Evolutionary conservation across 2,113 vertebrate species (phyloP), one percentile per base, ranked within the genome.

Genomic region (Illadopsis cleaveri): DNA sequence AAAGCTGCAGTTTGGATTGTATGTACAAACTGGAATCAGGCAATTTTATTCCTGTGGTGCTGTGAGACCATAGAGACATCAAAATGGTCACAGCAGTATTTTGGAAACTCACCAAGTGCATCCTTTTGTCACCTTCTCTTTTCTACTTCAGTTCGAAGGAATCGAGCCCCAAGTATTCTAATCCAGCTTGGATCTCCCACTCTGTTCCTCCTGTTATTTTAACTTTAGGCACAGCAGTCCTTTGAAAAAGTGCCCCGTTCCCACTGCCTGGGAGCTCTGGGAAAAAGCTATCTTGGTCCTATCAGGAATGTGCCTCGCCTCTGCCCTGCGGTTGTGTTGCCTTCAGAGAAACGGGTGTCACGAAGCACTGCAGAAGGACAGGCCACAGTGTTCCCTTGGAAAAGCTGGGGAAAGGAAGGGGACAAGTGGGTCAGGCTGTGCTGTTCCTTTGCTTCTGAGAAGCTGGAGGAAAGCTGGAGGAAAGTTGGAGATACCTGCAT

Each of bases 201-300:
- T 94, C 84, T 25, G 23, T n/a, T 76, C 44, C 84, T 95, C 85
- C 78, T 93, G 96, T 94, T 96, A 90, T 96, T 97, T 97, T 97
- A 97, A 96, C 96, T 96, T 97, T 56, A 92, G 56, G 86, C 89
- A 93, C 62, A 95, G 94, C 96, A 87, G 15, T 60, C 71, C 96
- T 94, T 87, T 96, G 89, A 93, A 94, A 97, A 97, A 94, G 86
- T 61, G 48, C 56, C 80, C 75, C 0, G 90, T 97, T 97, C 97
- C 97, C 96, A 97, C 96, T 97, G 96, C 92, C 77, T 93, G 77
- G 60, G 95, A 96, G 94, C 89, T 94, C 80, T 97, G 96, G 96
- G 97, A 97, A 97, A 96, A 94, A 97, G 90, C 97, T 97, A 97
- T 96, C 97, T 97, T 97, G 94, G 95, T 95, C 94, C 91, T 82